Conservation (phyloP, 2,797 vertebrate species). For the Characodon lateralis region DNA sequence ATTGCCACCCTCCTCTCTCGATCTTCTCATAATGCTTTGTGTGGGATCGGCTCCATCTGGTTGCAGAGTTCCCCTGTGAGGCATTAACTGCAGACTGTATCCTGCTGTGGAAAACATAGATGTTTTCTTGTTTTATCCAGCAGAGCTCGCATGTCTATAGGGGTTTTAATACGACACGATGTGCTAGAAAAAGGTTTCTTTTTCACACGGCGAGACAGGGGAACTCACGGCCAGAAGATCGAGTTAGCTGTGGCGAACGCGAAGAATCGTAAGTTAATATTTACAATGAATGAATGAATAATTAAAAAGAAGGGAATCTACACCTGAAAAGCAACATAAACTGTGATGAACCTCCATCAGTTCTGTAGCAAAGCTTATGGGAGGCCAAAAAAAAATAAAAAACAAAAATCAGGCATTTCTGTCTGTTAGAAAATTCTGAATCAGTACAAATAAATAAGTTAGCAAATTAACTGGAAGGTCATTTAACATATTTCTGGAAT, state of each 20-base stretch:
- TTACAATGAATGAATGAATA: slow-evolving; percentile 22
- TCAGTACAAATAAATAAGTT: not conserved
- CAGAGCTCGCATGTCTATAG: slow-evolving; percentile 62
- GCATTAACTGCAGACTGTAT: slow-evolving; percentile 62
- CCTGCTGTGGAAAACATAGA: slow-evolving; percentile 65
- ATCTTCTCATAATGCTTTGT: slow-evolving; percentile 58
- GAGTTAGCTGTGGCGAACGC: slow-evolving; percentile 14
- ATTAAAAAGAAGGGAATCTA: slow-evolving; percentile 11
- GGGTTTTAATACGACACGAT: slow-evolving; percentile 37
- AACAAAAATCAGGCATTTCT: not conserved
- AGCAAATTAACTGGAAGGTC: not conserved
- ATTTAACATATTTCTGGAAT: not conserved
- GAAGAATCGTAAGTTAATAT: slow-evolving; percentile 24
- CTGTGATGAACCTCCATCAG: slow-evolving; percentile 9
- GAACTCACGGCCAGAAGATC: slow-evolving; percentile 32
- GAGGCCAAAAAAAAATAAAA: not conserved
- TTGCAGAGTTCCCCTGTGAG: slow-evolving; percentile 64
- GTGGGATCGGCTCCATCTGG: slow-evolving; percentile 73
- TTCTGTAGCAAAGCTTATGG: not conserved
- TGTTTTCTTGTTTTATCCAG: slow-evolving; percentile 45
- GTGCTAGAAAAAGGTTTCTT: slow-evolving; percentile 42
- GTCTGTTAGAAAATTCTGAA: not conserved
- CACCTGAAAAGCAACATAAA: slow-evolving; percentile 14
- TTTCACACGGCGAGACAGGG: slow-evolving; percentile 45
- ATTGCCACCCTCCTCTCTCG: slow-evolving; percentile 24